These are phyloP conservation scores for Tetrao urogallus DNA, from an alignment of 2,113 vertebrate species.

Conservation along the genomic window DNA sequence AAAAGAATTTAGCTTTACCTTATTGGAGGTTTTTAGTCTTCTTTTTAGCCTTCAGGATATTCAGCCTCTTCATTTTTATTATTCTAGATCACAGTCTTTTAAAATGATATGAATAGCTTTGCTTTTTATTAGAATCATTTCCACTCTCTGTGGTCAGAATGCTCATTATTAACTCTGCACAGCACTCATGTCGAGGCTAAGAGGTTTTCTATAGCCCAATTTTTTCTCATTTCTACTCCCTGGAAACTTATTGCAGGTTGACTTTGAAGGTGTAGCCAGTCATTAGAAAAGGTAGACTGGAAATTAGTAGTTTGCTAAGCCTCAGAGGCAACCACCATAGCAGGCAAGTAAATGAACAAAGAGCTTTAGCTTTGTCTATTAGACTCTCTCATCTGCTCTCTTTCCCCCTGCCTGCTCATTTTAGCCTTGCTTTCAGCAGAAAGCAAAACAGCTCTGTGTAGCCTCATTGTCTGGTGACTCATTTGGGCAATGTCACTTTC, in stretches of 20 bases:
- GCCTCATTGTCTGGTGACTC: neutral
- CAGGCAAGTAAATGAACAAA: neutral
- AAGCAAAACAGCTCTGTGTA: neutral
- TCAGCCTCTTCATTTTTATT: conserved; percentile 10
- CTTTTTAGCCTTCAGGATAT: neutral
- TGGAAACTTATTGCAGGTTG: neutral
- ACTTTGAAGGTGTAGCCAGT: neutral
- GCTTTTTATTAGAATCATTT: neutral
- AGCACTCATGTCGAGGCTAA: neutral
- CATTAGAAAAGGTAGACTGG: neutral
- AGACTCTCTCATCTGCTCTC: neutral
- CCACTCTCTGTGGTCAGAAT: neutral
- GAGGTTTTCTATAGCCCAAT: neutral
- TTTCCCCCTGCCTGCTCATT: neutral
- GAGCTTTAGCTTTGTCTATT: neutral
- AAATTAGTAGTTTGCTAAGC: neutral
- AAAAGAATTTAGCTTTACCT: conserved; percentile 29
- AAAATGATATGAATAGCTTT: neutral
- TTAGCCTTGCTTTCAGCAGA: neutral
- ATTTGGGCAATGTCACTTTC: neutral
- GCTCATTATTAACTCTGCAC: neutral
- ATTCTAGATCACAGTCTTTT: neutral
- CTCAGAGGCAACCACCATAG: neutral
- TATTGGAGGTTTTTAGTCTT: neutral
- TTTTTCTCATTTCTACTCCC: neutral